phyloP scores from a whole-genome alignment of 2,888 invertebrate genomes.

The Meliscaeva auricollis region DNA sequence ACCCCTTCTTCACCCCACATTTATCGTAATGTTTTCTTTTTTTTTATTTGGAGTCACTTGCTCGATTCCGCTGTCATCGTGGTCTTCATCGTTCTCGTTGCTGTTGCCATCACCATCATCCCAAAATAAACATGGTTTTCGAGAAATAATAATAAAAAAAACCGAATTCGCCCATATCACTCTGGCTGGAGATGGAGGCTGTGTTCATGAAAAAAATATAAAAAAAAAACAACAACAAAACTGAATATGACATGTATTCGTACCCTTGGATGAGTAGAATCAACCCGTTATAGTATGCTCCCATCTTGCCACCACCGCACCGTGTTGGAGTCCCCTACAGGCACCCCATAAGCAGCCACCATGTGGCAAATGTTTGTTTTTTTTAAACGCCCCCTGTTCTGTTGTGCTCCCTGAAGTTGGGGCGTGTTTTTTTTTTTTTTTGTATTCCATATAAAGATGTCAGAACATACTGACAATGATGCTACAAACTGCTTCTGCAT shows the following conservation, averaged over 20 bases:
- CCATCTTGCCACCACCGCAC: not conserved
- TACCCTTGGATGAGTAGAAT: conserved; percentile 49
- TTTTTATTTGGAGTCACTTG: conserved; percentile 63
- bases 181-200: conserved; percentile 1
- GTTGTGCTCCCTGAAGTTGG: conserved; percentile 16
- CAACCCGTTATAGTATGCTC: conserved; percentile 44
- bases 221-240: conserved; percentile 42
- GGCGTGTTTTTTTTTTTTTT: conserved; percentile 20
- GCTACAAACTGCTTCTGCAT: conserved; percentile 13
- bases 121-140: conserved; percentile 30
- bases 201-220: conserved; percentile 15
- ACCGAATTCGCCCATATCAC: not conserved
- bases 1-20: conserved; percentile 5
- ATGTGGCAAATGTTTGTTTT: conserved; percentile 38
- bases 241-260: conserved; percentile 66
- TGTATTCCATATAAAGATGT: conserved; percentile 40
- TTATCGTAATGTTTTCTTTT: conserved; percentile 17
- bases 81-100: conserved; percentile 29
- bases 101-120: conserved; percentile 5
- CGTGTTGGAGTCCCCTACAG: conserved; percentile 5
- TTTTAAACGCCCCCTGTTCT: conserved; percentile 18
- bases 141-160: conserved; percentile 11
- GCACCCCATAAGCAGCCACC: conserved; percentile 3
- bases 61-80: conserved; percentile 51
- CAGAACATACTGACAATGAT: conserved; percentile 28